Base-by-base conservation (phyloP, 2,888 invertebrate species). In the Gasteruption jaculator region DNA sequence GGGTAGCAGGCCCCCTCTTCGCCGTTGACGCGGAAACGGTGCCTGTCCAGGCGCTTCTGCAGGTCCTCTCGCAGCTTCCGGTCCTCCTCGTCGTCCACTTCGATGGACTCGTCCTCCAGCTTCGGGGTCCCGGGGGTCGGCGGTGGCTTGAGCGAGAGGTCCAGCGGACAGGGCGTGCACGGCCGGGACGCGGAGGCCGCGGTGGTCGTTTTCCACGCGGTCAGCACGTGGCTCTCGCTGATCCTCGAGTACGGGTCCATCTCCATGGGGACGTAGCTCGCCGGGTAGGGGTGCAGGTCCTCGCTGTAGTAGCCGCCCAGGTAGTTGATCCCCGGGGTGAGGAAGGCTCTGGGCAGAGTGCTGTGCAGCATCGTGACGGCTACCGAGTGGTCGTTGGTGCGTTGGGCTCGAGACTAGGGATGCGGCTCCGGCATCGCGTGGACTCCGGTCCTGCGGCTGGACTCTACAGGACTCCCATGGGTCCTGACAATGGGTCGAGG, bases 111-210 rank as follows among this genome's bases (percentile, higher is more conserved):
- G 27, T 63, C 60, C 11, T 56, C 61, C n/a, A 42, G 36, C 21
- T 43, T 42, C 25, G 52, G 34, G 3, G 48, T 49, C 12, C 22
- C 44, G 1, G 52, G 48, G 1, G 57, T 29, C 8, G 51, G 40
- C 7, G 61, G 45, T 4, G 72, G 57, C 63, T 89, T 89, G 16
- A 88, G 70, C 15, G 87, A 86, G 45, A 90, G 71, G 66, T 90
- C 89, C 53, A 90, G 71, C 5, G 88, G 88, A 46, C 68, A 70
- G 2, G 76, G 71, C 2, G 72, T 73, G 27, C 54, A 36, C 3
- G 62, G 48, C 3, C 59, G 55, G 4, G 54, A 39, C 12, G 49
- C 24, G 2, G 36, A 6, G 2, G 54, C 50, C 20, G 25, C 34
- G 26, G 30, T 15, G 46, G 26, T 22, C 35, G 26, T 15, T 33